phyloP scores from a whole-genome alignment of 37 sponge, comb jelly and placozoan species.

The Spongia lamella region DNA sequence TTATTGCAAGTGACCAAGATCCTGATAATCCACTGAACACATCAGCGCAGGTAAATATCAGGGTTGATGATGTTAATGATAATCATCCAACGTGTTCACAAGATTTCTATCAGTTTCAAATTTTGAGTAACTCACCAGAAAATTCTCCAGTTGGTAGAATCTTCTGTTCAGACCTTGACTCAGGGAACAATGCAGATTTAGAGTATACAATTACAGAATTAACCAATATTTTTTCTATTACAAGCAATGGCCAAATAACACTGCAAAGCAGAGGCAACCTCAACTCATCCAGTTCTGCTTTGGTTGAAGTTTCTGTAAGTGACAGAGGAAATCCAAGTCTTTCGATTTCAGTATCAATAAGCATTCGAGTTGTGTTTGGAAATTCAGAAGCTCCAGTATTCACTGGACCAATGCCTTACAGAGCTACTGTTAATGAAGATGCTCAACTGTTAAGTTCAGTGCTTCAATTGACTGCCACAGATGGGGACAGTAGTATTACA shows the following conservation, averaged over 20 bases:
- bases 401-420: background rate
- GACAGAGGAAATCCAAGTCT: conserved; percentile 33
- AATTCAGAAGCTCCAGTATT: conserved; percentile 33
- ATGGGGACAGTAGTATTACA: conserved; percentile 38
- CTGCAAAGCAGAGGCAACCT: background rate
- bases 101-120: conserved; percentile 11
- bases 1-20: conserved; percentile 59
- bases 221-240: conserved; percentile 31
- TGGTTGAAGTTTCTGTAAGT: conserved; percentile 5
- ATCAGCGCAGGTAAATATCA: conserved; percentile 7
- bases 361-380: conserved; percentile 26
- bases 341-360: conserved; percentile 16
- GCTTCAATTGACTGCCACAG: conserved; percentile 37
- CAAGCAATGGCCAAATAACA: conserved; percentile 18
- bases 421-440: conserved; percentile 44
- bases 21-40: conserved; percentile 37
- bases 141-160: too few relatives aligned
- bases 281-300: too few relatives aligned
- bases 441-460: conserved; percentile 24
- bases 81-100: conserved; percentile 23
- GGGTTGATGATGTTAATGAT: conserved; percentile 54
- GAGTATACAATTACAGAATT: too few relatives aligned
- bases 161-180: too few relatives aligned
- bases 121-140: too few relatives aligned
- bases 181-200: too few relatives aligned